Conservation (phyloP, 2,113 vertebrate genomes). For the Cyprinodon tularosa region DNA sequence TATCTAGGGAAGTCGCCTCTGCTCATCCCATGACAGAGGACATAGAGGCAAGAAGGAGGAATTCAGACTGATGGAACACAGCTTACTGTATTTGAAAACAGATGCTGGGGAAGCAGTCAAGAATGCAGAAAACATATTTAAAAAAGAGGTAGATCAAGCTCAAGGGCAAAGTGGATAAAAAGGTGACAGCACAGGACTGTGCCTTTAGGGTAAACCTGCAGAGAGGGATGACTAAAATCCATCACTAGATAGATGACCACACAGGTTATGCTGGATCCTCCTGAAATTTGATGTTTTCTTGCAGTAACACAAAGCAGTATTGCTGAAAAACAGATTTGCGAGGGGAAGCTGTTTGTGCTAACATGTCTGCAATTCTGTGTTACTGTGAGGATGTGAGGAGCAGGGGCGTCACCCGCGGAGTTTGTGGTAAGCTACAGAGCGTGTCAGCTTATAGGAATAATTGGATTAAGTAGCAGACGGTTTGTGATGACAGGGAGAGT, state of each 20-base stretch:
- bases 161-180: slow-evolving; percentile 44
- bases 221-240: neutral
- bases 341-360: slow-evolving; percentile 6
- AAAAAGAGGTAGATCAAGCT: slow-evolving; percentile 16
- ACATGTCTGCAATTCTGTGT: slow-evolving; percentile 3
- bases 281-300: slow-evolving; percentile 18
- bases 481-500: slow-evolving; percentile 62
- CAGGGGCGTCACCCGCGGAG: slow-evolving; percentile 35
- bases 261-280: neutral
- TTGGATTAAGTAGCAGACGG: slow-evolving; percentile 79
- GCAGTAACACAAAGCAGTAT: neutral
- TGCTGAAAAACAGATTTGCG: neutral
- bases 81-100: slow-evolving; percentile 43
- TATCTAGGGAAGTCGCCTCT: neutral
- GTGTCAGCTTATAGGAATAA: slow-evolving; percentile 79
- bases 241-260: neutral
- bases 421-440: slow-evolving; percentile 70
- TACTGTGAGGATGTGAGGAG: slow-evolving; percentile 34
- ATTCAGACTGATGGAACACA: slow-evolving; percentile 12
- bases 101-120: slow-evolving; percentile 40
- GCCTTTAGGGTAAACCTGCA: slow-evolving; percentile 47
- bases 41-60: slow-evolving; percentile 9
- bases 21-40: neutral
- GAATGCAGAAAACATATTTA: slow-evolving; percentile 37
- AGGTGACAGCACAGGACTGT: slow-evolving; percentile 57